Conservation (phyloP, 2,113 vertebrate genomes). For the Ursus arctos region DNA sequence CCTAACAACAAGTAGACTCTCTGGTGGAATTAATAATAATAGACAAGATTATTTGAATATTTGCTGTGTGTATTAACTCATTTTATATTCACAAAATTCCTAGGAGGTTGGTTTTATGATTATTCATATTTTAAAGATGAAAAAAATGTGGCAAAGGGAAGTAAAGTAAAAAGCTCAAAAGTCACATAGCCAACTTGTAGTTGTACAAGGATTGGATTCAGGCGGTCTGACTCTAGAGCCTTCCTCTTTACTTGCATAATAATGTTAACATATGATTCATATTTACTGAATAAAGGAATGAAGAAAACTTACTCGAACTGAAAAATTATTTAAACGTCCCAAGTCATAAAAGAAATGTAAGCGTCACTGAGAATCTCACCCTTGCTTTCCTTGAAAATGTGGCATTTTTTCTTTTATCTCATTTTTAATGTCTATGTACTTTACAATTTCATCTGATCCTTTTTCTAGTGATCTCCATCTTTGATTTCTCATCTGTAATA, state of each 20-base stretch:
- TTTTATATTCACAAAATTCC: background rate
- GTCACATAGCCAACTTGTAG: rapidly evolving
- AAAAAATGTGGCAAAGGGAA: background rate
- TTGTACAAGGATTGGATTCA: background rate
- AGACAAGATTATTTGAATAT: slow-evolving; percentile 13
- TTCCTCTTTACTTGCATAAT: background rate
- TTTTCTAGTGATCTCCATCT: slow-evolving; percentile 78
- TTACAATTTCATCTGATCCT: slow-evolving; percentile 27
- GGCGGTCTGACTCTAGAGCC: background rate
- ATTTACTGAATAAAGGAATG: background rate
- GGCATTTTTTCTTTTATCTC: slow-evolving; percentile 56
- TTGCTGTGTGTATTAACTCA: background rate
- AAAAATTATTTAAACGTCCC: background rate
- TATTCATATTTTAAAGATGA: background rate
- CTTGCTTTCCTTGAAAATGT: slow-evolving; percentile 74
- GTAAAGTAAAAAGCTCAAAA: background rate
- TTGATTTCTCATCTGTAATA: slow-evolving; percentile 87
- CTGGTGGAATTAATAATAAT: background rate
- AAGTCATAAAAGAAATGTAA: background rate
- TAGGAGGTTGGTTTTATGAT: background rate
- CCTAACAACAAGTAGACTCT: background rate
- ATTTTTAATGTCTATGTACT: slow-evolving; percentile 49
- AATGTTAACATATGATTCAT: background rate
- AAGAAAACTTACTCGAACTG: background rate
- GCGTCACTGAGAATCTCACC: slow-evolving; percentile 56